A percentile compares a stretch with the other conserved stretches of the same genome.
These are phyloP conservation scores for Lepus oiostolus DNA, from an alignment of 2,797 vertebrate genomes.

Conservation along the genomic window DNA sequence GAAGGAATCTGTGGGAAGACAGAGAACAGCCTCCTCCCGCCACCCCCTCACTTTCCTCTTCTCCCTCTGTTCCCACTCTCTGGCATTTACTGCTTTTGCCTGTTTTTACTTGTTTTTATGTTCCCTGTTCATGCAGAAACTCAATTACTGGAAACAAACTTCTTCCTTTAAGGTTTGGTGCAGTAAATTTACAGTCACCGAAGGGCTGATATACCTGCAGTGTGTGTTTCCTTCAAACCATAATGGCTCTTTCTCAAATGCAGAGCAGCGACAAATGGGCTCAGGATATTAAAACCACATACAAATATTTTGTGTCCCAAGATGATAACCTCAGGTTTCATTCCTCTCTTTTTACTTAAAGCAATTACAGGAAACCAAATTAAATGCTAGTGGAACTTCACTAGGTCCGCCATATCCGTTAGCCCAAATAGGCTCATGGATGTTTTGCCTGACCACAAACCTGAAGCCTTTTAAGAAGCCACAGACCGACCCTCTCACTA, in stretches of 20 bases:
- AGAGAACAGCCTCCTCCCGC: not conserved
- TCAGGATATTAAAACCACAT: slow-evolving; percentile 76
- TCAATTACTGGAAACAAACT: slow-evolving; percentile 64
- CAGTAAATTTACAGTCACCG: slow-evolving; percentile 29
- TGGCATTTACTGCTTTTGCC: not conserved
- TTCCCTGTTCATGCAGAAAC: not conserved
- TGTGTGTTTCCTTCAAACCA: slow-evolving; percentile 1
- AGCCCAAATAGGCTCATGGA: slow-evolving; percentile 68
- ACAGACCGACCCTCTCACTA: slow-evolving; percentile 68
- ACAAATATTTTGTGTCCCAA: slow-evolving; percentile 68
- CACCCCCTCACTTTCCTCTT: not conserved
- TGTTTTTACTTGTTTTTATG: slow-evolving; percentile 34
- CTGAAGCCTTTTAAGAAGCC: slow-evolving; percentile 75
- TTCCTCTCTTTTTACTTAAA: slow-evolving; percentile 68
- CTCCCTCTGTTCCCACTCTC: not conserved
- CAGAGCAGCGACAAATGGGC: slow-evolving; percentile 45
- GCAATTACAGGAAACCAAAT: slow-evolving; percentile 82
- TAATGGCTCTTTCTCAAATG: slow-evolving; percentile 71
- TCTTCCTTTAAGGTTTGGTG: slow-evolving; percentile 57
- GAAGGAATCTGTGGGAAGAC: not conserved
- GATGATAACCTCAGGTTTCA: slow-evolving; percentile 67
- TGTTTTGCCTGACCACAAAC: slow-evolving; percentile 73
- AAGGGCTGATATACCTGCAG: slow-evolving; percentile 61
- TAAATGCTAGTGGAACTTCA: slow-evolving; percentile 79
- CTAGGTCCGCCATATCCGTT: slow-evolving; percentile 70